Base-by-base conservation (phyloP, 2,797 vertebrate genomes). In the Onychomys torridus region DNA sequence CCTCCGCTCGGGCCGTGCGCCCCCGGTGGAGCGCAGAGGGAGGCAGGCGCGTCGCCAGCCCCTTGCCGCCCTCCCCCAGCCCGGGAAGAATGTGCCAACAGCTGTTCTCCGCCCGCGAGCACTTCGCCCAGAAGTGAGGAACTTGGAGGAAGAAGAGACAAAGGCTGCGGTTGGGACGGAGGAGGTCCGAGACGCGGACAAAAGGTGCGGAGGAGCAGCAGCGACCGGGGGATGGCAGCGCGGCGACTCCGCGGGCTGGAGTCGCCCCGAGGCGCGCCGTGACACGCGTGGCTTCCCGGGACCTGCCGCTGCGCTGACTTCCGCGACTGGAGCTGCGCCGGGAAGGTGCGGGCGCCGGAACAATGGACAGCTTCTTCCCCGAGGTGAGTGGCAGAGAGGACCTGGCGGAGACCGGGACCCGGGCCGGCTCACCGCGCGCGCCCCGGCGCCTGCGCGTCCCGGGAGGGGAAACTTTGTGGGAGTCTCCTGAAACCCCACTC, bases 301-400 rank as follows among this genome's bases (percentile, higher is more conserved):
- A 83, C 92, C 93, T 89, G 71, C 86, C 88, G 84, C 97, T 65
- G 97, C 34, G 34, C 89, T 75, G 97, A 93, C 97, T 73, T 84
- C 95, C 86, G 81, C 90, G 78, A 89, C 94, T 23, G 95, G n/a
- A 69, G 46, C 78, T 11, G 59, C 27, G 92, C 76, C 34, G 52
- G 14, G 98, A 86, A 83, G 71, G 86, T 40, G 76, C 78, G 52
- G 49, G 85, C 95, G 95, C 89, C 5, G 91, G 98, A 97, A 96
- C 96, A 76, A 99, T 99, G 99, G 99, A 99, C 87, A 99, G 98
- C 96, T 99, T 99, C 98, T 99, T 99, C 97, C 98, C 98, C 0
- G 99, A 99, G 99, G 99, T 99, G 98, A 99, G 99, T 95, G 85
- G 78, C 77, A 52, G 57, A 43, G 57, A 32, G 55, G 27, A 46